phyloP scores from a whole-genome alignment of 2,888 invertebrate genomes.

The Clivina fossor region DNA sequence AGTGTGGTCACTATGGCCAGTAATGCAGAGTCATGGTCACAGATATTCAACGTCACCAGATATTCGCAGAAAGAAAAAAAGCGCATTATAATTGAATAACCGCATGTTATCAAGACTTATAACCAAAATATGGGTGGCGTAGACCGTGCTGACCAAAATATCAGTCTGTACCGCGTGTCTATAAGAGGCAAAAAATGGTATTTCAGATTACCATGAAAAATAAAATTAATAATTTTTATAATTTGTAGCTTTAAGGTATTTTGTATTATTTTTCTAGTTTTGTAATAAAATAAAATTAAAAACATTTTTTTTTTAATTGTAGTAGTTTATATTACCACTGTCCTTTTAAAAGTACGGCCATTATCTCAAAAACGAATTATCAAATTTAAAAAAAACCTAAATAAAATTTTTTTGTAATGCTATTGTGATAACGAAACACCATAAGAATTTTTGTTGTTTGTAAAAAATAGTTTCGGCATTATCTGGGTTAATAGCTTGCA shows the following conservation, averaged over 20 bases:
- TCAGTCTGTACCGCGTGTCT: constrained; percentile 32
- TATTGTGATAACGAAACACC: no score
- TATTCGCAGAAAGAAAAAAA: constrained; percentile 20
- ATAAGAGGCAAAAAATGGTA: background rate
- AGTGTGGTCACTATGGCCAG: constrained; percentile 36
- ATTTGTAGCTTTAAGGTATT: no score
- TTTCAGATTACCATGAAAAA: background rate
- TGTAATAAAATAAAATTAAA: no score
- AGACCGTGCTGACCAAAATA: constrained; percentile 26
- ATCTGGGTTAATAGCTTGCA: background rate
- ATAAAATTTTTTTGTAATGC: no score
- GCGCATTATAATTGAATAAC: constrained; percentile 26
- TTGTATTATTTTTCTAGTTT: no score
- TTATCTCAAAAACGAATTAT: no score
- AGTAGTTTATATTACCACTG: no score
- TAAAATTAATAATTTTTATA: no score
- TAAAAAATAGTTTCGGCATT: background rate
- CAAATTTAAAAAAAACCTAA: no score
- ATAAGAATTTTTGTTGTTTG: no score
- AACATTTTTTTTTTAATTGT: no score
- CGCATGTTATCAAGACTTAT: constrained; percentile 19
- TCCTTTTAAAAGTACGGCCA: no score
- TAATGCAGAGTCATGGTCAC: constrained; percentile 21
- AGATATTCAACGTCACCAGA: constrained; percentile 12
- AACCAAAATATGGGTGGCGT: constrained; percentile 5